These are phyloP conservation scores for Agrochola lota DNA, from an alignment of 2,888 invertebrate genomes.

Conservation along the genomic window DNA sequence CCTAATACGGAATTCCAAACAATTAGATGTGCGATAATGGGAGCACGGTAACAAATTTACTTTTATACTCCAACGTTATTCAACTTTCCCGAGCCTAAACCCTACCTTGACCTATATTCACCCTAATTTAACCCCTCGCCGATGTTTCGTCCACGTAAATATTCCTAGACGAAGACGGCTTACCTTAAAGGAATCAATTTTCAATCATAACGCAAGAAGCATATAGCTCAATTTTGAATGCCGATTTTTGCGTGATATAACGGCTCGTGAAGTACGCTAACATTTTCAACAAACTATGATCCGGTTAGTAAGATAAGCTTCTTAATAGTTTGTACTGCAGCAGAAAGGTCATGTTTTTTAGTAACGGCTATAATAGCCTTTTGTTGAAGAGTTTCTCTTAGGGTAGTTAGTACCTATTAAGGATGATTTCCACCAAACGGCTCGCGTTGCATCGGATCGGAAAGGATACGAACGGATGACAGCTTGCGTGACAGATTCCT, in stretches of 20 bases:
- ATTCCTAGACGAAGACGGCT: conserved; percentile 58
- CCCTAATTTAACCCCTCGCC: conserved; percentile 74
- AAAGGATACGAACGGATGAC: too few species aligned
- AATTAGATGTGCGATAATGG: conserved; percentile 64
- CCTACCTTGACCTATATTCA: conserved; percentile 80
- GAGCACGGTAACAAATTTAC: conserved; percentile 61
- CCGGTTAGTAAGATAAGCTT: conserved; percentile 62
- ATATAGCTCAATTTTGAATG: conserved; percentile 43
- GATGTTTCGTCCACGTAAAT: conserved; percentile 67
- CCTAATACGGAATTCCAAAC: conserved; percentile 56
- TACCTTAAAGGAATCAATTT: conserved; percentile 41
- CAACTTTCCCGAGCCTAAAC: conserved; percentile 69
- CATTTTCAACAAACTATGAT: conserved; percentile 59
- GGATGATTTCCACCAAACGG: too few species aligned
- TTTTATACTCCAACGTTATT: conserved; percentile 65
- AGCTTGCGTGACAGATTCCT: too few species aligned
- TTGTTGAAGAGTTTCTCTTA: background rate
- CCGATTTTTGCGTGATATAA: conserved; percentile 37
- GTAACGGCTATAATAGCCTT: background rate
- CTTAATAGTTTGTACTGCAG: conserved; percentile 61
- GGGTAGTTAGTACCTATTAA: background rate
- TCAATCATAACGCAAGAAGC: conserved; percentile 46
- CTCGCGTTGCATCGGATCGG: too few species aligned
- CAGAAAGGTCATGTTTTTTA: conserved; percentile 16
- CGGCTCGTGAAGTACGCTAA: conserved; percentile 36